These are phyloP conservation scores for Catostomus latipinnis DNA, from an alignment of 2,797 vertebrate genomes.

Conservation along the genomic window DNA sequence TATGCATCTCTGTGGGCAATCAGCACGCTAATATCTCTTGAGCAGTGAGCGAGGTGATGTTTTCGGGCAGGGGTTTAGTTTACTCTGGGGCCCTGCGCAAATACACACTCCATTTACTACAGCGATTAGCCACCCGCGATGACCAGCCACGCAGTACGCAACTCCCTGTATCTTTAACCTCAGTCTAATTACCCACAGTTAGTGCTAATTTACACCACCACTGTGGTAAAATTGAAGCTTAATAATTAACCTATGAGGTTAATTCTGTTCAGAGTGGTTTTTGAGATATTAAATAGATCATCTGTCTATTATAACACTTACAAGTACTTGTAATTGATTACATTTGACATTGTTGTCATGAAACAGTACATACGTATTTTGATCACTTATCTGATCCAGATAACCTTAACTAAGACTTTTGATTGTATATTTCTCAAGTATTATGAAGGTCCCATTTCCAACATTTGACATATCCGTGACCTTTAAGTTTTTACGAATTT, in stretches of 20 bases:
- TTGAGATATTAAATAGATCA: not conserved
- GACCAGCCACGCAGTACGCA: not conserved
- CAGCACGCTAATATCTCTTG: conserved; percentile 86
- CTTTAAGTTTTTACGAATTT: conserved; percentile 18
- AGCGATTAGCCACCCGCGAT: conserved; percentile 84
- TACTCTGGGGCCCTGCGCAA: conserved; percentile 76
- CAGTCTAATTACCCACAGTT: conserved; percentile 2
- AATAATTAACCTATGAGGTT: not conserved
- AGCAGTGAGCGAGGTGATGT: conserved; percentile 73
- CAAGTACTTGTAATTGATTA: not conserved
- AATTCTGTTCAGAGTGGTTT: not conserved
- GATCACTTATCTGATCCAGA: not conserved
- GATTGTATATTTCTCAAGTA: too few species aligned
- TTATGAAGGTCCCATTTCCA: not conserved
- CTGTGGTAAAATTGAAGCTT: conserved; percentile 5
- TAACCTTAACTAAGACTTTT: too few species aligned
- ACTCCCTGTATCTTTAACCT: not conserved
- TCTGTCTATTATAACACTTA: not conserved
- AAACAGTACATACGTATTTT: not conserved
- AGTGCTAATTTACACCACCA: conserved; percentile 19
- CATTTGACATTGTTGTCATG: not conserved
- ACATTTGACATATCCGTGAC: not conserved
- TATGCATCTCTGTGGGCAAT: conserved; percentile 89
- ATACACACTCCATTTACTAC: conserved; percentile 77
- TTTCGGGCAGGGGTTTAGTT: conserved; percentile 79